Evolutionary conservation across 2,888 invertebrate species (phyloP), one percentile per base, ranked within the genome.

Genomic region (Oscheius sp.): DNA sequence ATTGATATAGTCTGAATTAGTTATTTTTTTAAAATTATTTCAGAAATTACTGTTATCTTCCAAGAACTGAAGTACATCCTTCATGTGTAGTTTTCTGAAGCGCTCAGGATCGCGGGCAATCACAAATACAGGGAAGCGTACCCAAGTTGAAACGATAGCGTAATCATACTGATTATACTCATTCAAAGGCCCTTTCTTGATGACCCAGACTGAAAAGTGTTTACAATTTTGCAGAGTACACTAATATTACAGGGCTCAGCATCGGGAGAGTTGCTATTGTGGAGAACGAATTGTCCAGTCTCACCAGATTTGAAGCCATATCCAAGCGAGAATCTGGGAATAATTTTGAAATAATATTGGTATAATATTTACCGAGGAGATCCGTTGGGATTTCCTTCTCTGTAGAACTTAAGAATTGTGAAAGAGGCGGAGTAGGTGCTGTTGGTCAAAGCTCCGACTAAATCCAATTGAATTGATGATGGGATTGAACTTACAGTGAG

Each of bases 161-260:
- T 87, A 87, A 70, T 87, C 87, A 76, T 87, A 87, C 72, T 86
- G 87, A 65, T 87, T 86, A 82, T 85, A 87, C 74, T 87, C 86
- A 72, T 87, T 87, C 53, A 87, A 76, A 31, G 87, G 87, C 45
- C 87, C 87, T 73, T 83, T 78, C 75, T 87, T 87, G 79, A 87
- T 84, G 42, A 87, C 86, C 87, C 87, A 87, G 81, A 87, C 86
- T 87, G 74, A 71, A 46, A 31, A 17, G 15, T 63, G 20, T 10
- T 50, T 34, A 66, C 25, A 39, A 45, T 15, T 17, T 23, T 12
- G 42, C 33, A n/a, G 20, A 4, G 33, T 34, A 45, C 20, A n/a
- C 12, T 46, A 8, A 25, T 69, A 73, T 78, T 66, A 86, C 86
- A 86, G 10, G 86, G 86, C 70, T 86, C 86, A 23, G 85, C 82